Conservation (phyloP, 2,113 vertebrate species). For the Oryzias woworae region DNA sequence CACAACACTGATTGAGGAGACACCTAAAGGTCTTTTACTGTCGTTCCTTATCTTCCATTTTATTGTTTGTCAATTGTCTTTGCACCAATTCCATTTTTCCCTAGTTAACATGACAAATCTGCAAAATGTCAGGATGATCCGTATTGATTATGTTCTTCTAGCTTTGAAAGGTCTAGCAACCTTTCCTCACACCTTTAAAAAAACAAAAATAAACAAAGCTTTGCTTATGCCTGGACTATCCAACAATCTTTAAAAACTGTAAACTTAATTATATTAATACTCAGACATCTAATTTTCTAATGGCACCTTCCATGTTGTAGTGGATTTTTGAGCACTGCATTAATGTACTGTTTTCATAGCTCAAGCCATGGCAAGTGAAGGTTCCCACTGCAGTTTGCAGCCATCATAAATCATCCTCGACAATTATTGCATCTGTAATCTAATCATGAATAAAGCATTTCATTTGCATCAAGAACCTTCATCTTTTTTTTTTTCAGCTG, state of each 20-base stretch:
- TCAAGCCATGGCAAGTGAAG: slow-evolving; percentile 45
- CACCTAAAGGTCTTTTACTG: slow-evolving; percentile 1
- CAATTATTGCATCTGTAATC: slow-evolving; percentile 75
- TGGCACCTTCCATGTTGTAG: slow-evolving; percentile 18
- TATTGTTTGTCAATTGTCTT: no score
- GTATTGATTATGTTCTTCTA: no score
- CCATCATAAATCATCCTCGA: slow-evolving; percentile 76
- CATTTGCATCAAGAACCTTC: slow-evolving; percentile 64
- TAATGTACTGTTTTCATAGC: slow-evolving; percentile 55
- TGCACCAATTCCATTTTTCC: no score
- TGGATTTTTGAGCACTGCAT: slow-evolving; percentile 44
- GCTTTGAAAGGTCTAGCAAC: no score
- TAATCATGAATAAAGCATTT: slow-evolving; percentile 75
- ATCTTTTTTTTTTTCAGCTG: slow-evolving; percentile 1
- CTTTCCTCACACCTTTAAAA: no score
- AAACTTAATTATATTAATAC: no score
- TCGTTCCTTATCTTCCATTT: no score
- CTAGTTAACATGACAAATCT: no score
- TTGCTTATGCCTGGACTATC: no score
- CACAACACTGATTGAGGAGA: slow-evolving; percentile 12
- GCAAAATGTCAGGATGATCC: no score
- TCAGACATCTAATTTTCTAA: slow-evolving; percentile 36
- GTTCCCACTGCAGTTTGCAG: slow-evolving; percentile 46
- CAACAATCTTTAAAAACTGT: no score
- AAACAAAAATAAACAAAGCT: no score